phyloP scores from a whole-genome alignment of 2,888 invertebrate species.

The Sepioteuthis lessoniana region DNA sequence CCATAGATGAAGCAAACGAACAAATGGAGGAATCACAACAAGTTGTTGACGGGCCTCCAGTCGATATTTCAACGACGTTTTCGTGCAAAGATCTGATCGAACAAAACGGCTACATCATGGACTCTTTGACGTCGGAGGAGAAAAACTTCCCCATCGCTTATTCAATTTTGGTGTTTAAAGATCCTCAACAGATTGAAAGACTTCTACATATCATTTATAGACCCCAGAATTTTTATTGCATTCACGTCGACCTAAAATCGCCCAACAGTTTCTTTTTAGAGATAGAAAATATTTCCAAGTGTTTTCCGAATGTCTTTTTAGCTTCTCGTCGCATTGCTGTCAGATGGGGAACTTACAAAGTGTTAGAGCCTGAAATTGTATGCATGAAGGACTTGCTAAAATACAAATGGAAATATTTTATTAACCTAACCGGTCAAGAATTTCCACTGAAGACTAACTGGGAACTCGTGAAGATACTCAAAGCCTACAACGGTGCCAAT shows the following conservation, averaged over 20 bases:
- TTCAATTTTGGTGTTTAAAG: conserved; percentile 65
- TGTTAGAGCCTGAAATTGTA: conserved; percentile 68
- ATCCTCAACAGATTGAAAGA: conserved; percentile 68
- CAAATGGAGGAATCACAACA: background rate
- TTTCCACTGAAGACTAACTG: conserved; percentile 71
- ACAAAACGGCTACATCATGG: conserved; percentile 52
- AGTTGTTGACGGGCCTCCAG: background rate
- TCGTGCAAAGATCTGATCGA: background rate
- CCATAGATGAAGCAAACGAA: background rate
- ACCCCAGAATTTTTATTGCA: conserved; percentile 72
- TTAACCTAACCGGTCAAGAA: conserved; percentile 71
- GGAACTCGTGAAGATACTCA: conserved; percentile 69
- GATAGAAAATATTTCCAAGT: conserved; percentile 57
- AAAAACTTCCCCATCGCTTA: conserved; percentile 67
- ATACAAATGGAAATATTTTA: conserved; percentile 70
- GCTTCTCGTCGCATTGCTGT: conserved; percentile 60
- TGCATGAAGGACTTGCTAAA: conserved; percentile 66
- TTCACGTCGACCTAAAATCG: conserved; percentile 70
- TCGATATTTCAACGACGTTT: background rate
- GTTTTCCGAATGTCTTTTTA: conserved; percentile 71
- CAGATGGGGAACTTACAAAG: conserved; percentile 64
- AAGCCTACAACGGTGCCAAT: conserved; percentile 69
- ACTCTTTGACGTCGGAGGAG: conserved; percentile 62
- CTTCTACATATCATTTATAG: conserved; percentile 69
- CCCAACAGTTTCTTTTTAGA: conserved; percentile 55